Base-by-base conservation (phyloP, 2,888 invertebrate genomes). In the Drosophila affinis region DNA sequence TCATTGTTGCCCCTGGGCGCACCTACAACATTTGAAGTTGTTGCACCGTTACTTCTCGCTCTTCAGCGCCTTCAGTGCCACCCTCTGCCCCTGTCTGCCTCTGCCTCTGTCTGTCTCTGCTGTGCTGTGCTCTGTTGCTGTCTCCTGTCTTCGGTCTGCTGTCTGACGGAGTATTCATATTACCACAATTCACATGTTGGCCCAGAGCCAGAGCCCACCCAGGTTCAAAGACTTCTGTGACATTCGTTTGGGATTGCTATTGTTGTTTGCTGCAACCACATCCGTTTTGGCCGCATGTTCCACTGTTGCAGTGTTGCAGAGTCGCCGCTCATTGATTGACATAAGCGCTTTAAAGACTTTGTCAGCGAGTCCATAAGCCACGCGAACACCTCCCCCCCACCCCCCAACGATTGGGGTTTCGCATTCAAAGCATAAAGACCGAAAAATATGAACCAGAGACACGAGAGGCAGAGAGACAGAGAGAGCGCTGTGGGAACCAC, bases 161-260 rank as follows among this genome's bases (percentile, higher is more conserved):
- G 21, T 17, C 47, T 47, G 47, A 18, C 58, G 58, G n/a, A 18
- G 67, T 67, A 67, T 68, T 68, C 68, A 39, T 67, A 67, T 67
- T 67, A 67, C 67, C 67, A 46, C 67, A 67, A 67, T 65, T 65
- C 67, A 67, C 67, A 67, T 65, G 67, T 65, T 47, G 47, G 18
- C 18, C 65, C 39, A 53, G 12, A 56, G 45, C 67, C 32, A 44
- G 29, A 62, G 67, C 65, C 67, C 67, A 67, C 67, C 67, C 67
- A 67, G 51, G 68, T 86, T 85, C 86, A 81, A 79, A 81, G 85
- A 77, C 86, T 78, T 83, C 71, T 81, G 39, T 14, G 81, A 85
- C 85, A 81, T 85, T 81, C 83, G 61, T 18, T 39, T 64, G 67
- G 51, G 56, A 67, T 65, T 67, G 67, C 57, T 65, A 67, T 67